Conservation (phyloP, 2,113 vertebrate genomes). For the Copsychus sechellarum region DNA sequence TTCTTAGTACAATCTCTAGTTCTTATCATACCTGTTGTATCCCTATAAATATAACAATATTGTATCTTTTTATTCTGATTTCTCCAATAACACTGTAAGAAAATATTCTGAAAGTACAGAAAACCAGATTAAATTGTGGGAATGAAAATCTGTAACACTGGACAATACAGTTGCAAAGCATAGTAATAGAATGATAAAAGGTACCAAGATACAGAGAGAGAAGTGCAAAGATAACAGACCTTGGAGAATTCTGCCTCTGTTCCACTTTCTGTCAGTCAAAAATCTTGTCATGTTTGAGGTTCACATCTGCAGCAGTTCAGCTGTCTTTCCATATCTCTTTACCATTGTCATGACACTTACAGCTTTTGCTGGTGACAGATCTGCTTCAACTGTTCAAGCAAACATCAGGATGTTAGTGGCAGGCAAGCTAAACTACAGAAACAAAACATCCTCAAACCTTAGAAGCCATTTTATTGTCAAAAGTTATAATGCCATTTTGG, state of each 20-base stretch:
- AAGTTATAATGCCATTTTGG: not conserved
- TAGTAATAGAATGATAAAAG: not conserved
- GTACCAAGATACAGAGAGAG: not conserved
- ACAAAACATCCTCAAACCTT: not conserved
- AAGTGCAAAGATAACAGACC: not conserved
- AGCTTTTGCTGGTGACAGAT: slow-evolving; percentile 1
- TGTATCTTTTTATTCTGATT: slow-evolving; percentile 1
- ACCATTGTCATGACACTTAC: not conserved
- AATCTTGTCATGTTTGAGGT: not conserved
- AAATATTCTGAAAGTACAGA: not conserved
- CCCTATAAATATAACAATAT: not conserved
- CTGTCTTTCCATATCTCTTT: not conserved
- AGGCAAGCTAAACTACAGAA: not conserved
- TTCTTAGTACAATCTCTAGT: not conserved
- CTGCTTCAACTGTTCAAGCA: not conserved
- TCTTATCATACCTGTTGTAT: not conserved
- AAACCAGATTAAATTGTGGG: not conserved
- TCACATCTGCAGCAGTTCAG: not conserved
- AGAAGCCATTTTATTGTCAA: not conserved
- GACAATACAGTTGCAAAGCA: not conserved
- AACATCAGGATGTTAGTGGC: not conserved
- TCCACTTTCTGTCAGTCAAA: slow-evolving; percentile 13
- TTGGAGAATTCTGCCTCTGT: not conserved
- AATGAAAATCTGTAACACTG: not conserved
- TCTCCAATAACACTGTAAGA: not conserved